phyloP scores from a whole-genome alignment of 2,113 vertebrate species.

The Hassar affinis region DNA sequence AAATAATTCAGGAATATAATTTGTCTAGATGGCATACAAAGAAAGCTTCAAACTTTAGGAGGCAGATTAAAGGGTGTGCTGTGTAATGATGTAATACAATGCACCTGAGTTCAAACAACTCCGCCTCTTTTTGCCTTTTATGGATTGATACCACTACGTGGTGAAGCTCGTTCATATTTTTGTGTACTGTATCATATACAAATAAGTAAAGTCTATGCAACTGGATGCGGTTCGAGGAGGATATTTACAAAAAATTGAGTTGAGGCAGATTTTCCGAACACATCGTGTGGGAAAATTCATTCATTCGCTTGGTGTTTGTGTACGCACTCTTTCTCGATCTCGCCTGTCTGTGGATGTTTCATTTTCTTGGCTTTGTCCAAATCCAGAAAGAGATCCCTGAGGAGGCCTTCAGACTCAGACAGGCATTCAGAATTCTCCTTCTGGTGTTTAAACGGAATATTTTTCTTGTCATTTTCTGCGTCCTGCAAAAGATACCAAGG shows the following conservation, averaged over 20 bases:
- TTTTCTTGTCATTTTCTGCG: constrained; percentile 72
- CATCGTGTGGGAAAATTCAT: not conserved
- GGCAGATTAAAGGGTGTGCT: not conserved
- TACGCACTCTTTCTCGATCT: constrained; percentile 93
- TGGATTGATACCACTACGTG: not conserved
- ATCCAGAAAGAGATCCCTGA: constrained; percentile 89
- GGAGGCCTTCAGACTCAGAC: constrained; percentile 81
- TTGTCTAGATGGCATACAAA: not conserved
- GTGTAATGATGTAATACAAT: not conserved
- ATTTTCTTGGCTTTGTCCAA: constrained; percentile 83
- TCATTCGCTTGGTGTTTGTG: not conserved
- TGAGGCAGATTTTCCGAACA: not conserved
- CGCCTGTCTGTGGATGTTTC: constrained; percentile 81
- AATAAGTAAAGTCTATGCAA: not conserved
- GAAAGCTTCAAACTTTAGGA: not conserved
- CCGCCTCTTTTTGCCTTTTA: not conserved
- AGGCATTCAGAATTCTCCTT: constrained; percentile 72
- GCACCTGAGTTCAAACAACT: not conserved
- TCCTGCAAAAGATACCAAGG: constrained; percentile 72
- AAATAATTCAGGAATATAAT: not conserved
- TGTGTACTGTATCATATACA: not conserved
- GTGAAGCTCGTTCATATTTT: not conserved
- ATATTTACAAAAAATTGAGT: too few relatives aligned
- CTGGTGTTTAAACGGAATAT: constrained; percentile 74
- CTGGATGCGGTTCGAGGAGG: not conserved